Evolutionary conservation across 2,888 invertebrate species (phyloP).

Genomic region (Eurytoma californica): DNA sequence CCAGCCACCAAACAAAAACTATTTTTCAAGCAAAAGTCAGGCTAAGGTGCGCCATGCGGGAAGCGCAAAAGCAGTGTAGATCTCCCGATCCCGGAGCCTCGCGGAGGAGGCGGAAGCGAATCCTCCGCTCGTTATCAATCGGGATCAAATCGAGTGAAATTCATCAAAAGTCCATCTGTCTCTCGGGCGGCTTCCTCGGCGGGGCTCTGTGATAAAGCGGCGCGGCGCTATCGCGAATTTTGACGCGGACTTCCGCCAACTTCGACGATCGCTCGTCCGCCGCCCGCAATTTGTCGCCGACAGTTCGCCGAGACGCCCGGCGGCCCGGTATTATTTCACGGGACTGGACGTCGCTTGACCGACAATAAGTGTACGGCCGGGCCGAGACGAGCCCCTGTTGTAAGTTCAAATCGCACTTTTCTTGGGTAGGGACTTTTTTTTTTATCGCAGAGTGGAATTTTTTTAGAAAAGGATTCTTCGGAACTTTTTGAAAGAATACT

Average conservation of each 20-base stretch:
- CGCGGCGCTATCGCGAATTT: conserved; percentile 30
- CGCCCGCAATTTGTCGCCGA: conserved; percentile 44
- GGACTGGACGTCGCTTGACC: neutral
- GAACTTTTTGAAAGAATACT: no score
- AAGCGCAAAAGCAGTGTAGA: no score
- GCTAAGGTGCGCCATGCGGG: no score
- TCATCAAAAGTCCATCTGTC: conserved; percentile 9
- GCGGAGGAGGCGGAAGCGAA: neutral
- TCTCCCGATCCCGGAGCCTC: neutral
- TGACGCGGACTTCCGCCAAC: conserved; percentile 23
- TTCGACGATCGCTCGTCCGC: conserved; percentile 37
- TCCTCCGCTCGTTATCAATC: conserved; percentile 11
- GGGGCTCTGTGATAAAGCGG: conserved; percentile 43
- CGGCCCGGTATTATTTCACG: neutral
- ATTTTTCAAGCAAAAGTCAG: no score
- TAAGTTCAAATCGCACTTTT: no score
- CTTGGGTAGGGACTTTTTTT: no score
- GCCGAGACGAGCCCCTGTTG: no score
- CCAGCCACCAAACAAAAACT: no score
- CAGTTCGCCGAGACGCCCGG: neutral
- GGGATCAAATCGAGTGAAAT: neutral
- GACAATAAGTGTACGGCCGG: no score
- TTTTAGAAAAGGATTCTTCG: no score
- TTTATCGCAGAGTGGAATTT: no score
- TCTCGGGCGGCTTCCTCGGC: neutral